Evolutionary conservation across 2,113 vertebrate genomes (phyloP).

Genomic region (Pachyramphus minor): DNA sequence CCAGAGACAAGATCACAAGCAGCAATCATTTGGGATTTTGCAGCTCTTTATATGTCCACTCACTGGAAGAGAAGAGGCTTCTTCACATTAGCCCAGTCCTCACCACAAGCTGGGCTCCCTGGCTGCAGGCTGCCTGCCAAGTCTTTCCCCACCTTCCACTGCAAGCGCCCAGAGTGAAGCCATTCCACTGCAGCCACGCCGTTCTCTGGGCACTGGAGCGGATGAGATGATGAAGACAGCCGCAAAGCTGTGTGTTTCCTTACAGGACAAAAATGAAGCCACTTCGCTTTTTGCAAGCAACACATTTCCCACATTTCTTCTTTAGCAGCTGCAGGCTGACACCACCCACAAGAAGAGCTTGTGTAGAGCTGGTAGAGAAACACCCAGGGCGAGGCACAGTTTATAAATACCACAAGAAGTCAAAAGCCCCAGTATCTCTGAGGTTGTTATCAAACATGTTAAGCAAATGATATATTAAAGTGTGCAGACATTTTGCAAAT

Average conservation of each 20-base stretch:
- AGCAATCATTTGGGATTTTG: fast-evolving
- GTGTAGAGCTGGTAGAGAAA: neutral
- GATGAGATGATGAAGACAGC: neutral
- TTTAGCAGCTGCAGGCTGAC: neutral
- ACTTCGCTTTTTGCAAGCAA: neutral
- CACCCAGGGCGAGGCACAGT: neutral
- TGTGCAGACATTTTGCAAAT: constrained; percentile 45
- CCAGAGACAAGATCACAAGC: neutral
- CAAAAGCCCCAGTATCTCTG: neutral
- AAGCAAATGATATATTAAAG: constrained; percentile 37
- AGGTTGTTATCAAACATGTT: constrained; percentile 46
- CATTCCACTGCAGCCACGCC: fast-evolving
- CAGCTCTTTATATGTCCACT: neutral
- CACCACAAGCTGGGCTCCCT: neutral
- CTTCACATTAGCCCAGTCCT: fast-evolving
- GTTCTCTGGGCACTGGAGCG: fast-evolving
- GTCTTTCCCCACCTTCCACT: fast-evolving
- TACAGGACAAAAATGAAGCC: fast-evolving
- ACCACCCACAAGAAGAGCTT: neutral
- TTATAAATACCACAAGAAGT: constrained; percentile 6
- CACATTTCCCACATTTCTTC: neutral
- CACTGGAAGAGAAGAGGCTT: neutral
- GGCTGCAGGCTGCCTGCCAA: too few species aligned
- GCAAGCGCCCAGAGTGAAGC: neutral
- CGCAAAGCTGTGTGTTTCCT: fast-evolving